Evolutionary conservation across 2,113 vertebrate species (phyloP).

Genomic region (Patagioenas fasciata): DNA sequence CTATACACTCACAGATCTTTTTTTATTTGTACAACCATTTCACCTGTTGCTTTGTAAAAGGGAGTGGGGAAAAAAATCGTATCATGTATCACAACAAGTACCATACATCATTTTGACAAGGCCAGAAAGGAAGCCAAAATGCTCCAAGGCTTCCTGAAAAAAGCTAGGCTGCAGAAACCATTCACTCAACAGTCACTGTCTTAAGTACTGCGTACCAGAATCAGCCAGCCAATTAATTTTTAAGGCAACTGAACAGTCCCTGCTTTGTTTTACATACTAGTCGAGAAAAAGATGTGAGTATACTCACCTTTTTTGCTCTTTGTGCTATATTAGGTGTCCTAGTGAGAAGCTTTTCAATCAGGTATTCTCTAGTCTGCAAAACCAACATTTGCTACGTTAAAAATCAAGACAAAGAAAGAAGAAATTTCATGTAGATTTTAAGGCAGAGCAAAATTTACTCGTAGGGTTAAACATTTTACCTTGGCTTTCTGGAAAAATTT

Average conservation of each 20-base stretch:
- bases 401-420: slow-evolving; percentile 4
- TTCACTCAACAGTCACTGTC: not conserved
- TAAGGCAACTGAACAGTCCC: not conserved
- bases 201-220: not conserved
- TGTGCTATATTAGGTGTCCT: slow-evolving; percentile 93
- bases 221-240: not conserved
- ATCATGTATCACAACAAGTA: not conserved
- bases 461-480: slow-evolving; percentile 75
- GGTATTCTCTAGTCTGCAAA: slow-evolving; percentile 94
- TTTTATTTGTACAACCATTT: not conserved
- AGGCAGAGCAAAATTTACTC: slow-evolving; percentile 72
- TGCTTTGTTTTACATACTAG: not conserved
- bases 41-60: not conserved
- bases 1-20: not conserved
- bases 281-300: not conserved
- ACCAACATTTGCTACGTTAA: slow-evolving; percentile 69
- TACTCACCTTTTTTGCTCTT: slow-evolving; percentile 93
- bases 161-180: not conserved
- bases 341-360: slow-evolving; percentile 94
- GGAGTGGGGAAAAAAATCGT: accelerated
- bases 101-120: not conserved
- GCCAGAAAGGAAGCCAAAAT: not conserved
- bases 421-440: slow-evolving; percentile 60
- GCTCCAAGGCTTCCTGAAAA: not conserved
- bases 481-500: slow-evolving; percentile 90